Base-by-base conservation (phyloP, 2,797 vertebrate genomes). In the Enteromius mattozi region DNA sequence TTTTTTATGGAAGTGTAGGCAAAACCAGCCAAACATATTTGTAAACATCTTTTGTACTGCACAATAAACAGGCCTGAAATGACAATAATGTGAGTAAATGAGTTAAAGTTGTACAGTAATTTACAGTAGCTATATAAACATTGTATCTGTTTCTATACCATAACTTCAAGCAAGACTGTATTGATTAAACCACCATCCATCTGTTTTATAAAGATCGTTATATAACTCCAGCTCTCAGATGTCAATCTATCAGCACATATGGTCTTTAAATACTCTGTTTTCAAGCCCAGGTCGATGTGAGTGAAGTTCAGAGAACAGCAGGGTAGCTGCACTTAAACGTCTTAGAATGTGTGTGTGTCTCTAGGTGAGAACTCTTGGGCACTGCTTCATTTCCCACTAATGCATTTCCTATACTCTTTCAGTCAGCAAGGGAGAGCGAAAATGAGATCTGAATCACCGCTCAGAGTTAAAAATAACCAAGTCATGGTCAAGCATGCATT, bases 181-280 rank as follows among this genome's bases (percentile, higher is more conserved):
- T 69, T 69, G 81, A 83, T 49, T 35, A 56, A 65, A 77, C 49
- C 47, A 33, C 45, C n/a, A 77, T 56, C 33, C 63, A 69, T 54
- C 61, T n/a, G 47, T 33, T 54, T 77, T 51, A 40, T 40, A 76
- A 30, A 69, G 61, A 21, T 19, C 13, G 21, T 83, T 85, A 79
- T 77, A 69, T 80, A 59, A 65, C 81, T 76, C 84, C 35, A 69
- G 76, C 63, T 49, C 80, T 42, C 80, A 61, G 54, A 35, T 83
- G 77, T 71, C 84, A 54, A 83, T 80, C 71, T 35, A 70, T 82
- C 83, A 61, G 66, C 84, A 69, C 80, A 76, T 78, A 85, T 68
- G 84, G 37, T 78, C 72, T 77, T 42, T 76, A 77, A 54, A 82
- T 77, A 70, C 47, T 47, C n/a, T 65, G 30, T 47, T 77, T 74